A percentile compares a stretch with the other conserved stretches of the same genome.
Evolutionary conservation across 2,113 vertebrate species (phyloP).

Genomic region (Aspidoscelis tigris): DNA sequence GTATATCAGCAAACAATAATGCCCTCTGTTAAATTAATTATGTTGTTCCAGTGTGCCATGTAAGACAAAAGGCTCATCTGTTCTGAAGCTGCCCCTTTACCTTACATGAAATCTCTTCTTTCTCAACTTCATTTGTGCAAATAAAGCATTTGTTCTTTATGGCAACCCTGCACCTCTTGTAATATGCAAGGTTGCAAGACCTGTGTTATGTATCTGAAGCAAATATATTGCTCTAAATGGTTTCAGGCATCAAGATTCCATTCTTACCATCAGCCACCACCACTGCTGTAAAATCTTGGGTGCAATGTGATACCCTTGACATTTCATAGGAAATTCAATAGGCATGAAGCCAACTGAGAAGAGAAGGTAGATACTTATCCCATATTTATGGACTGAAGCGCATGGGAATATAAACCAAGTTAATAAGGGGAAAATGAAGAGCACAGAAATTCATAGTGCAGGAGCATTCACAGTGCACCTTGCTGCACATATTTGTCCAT

Average conservation of each 20-base stretch:
- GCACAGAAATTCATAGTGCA: not conserved
- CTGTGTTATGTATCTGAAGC: not conserved
- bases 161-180: not conserved
- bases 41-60: not conserved
- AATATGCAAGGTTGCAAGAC: not conserved
- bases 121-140: not conserved
- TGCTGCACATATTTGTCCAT: not conserved
- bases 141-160: not conserved
- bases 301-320: not conserved
- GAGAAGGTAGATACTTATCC: not conserved
- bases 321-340: slow-evolving; percentile 12
- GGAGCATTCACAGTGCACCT: not conserved
- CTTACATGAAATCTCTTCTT: no score
- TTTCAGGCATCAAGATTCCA: not conserved
- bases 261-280: no score
- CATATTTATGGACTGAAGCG: not conserved
- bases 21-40: not conserved
- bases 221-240: not conserved
- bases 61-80: not conserved
- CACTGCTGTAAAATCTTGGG: not conserved
- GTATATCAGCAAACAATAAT: not conserved
- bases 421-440: not conserved
- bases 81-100: not conserved
- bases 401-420: not conserved
- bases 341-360: not conserved